A percentile compares a stretch with the other conserved stretches of the same genome.
These are phyloP conservation scores for Antechinus stuartii DNA, from an alignment of 2,113 vertebrate genomes.

Conservation along the genomic window DNA sequence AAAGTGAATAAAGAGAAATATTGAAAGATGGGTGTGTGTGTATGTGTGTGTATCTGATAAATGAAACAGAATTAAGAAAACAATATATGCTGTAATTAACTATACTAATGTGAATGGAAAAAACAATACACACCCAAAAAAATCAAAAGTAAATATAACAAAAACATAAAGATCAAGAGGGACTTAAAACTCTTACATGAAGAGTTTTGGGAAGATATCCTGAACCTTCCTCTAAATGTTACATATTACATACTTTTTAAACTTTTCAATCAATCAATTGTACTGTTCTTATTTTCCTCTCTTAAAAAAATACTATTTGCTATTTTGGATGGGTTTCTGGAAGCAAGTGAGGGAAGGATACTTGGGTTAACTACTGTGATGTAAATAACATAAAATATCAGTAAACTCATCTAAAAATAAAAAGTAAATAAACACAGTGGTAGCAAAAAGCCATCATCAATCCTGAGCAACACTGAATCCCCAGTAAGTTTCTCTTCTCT, in stretches of 20 bases:
- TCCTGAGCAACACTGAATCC: neutral
- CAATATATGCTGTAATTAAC: neutral
- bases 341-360: neutral
- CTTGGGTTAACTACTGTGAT: neutral
- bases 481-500: neutral
- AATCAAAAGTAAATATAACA: neutral
- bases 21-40: neutral
- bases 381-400: neutral
- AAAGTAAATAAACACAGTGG: neutral
- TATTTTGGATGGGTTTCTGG: neutral
- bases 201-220: neutral
- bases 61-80: neutral
- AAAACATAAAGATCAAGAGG: neutral
- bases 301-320: neutral
- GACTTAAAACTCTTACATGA: neutral
- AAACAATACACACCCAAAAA: neutral
- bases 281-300: neutral
- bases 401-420: neutral
- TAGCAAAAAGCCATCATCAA: neutral
- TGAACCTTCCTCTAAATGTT: neutral
- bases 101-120: neutral
- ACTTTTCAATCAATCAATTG: neutral
- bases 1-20: neutral
- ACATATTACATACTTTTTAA: neutral
- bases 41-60: neutral